Conservation (phyloP, 2,888 invertebrate genomes). For the Prosopocoilus inquinatus region DNA sequence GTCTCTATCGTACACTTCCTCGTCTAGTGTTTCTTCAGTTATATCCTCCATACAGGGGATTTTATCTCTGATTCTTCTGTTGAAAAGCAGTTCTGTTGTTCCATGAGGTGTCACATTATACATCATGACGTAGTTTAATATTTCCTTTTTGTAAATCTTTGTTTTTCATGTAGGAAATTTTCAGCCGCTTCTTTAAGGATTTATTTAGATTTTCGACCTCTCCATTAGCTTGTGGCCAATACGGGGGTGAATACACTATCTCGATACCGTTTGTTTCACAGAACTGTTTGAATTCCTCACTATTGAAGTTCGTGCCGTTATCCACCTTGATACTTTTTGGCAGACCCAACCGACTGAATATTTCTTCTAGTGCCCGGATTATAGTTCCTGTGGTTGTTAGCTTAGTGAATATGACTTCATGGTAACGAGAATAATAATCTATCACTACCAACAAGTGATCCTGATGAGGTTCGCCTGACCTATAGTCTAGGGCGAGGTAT, state of each 20-base stretch:
- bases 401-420: conserved; percentile 17
- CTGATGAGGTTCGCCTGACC: conserved; percentile 28
- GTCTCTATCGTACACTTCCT: conserved; percentile 7
- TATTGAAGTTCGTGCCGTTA: conserved; percentile 24
- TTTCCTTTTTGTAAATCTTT: conserved; percentile 23
- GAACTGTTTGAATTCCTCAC: conserved; percentile 22
- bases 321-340: conserved; percentile 23
- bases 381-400: conserved; percentile 15
- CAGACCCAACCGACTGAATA: conserved; percentile 20
- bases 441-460: conserved; percentile 21
- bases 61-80: conserved; percentile 26
- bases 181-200: conserved; percentile 9
- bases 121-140: too few species aligned
- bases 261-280: conserved; percentile 20
- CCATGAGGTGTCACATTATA: conserved; percentile 30
- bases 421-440: conserved; percentile 21
- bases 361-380: conserved; percentile 14
- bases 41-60: conserved; percentile 20
- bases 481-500: conserved; percentile 27
- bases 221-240: conserved; percentile 24
- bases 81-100: conserved; percentile 29
- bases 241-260: conserved; percentile 20
- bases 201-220: conserved; percentile 32
- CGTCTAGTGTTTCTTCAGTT: conserved; percentile 2
- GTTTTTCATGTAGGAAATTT: conserved; percentile 4